A percentile compares a stretch with the other conserved stretches of the same genome.
Evolutionary conservation across 2,888 invertebrate genomes (phyloP).

Genomic region (Heliconius erato): DNA sequence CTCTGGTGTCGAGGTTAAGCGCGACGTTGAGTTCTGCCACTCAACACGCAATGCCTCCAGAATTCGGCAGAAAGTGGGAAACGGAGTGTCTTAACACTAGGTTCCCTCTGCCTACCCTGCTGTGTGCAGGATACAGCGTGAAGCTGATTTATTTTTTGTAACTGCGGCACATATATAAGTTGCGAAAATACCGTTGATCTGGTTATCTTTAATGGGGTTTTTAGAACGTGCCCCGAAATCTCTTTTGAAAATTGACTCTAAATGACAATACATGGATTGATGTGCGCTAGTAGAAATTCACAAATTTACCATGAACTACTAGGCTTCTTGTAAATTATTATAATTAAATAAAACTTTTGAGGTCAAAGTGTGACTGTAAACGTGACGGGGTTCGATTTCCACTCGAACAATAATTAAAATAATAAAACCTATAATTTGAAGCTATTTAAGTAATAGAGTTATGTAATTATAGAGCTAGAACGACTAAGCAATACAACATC

Average conservation of each 20-base stretch:
- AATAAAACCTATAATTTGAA: not conserved
- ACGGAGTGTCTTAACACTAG: too few species aligned
- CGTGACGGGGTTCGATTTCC: too few species aligned
- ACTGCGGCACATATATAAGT: conserved; percentile 74
- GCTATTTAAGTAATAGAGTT: not conserved
- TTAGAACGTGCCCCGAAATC: conserved; percentile 62
- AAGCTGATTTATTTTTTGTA: conserved; percentile 53
- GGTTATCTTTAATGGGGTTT: conserved; percentile 77
- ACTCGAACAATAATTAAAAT: too few species aligned
- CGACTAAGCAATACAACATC: conserved; percentile 21
- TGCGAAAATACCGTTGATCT: conserved; percentile 76
- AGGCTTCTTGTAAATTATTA: not conserved
- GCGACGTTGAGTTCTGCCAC: too few species aligned
- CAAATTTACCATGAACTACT: not conserved
- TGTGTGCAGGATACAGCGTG: too few species aligned
- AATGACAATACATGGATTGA: conserved; percentile 47
- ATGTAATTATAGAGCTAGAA: conserved; percentile 7
- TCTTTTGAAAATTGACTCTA: conserved; percentile 52
- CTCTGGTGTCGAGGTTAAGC: too few species aligned
- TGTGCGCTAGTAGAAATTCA: not conserved
- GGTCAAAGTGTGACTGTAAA: too few species aligned
- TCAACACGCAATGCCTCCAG: too few species aligned
- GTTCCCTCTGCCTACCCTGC: too few species aligned
- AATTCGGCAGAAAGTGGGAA: too few species aligned
- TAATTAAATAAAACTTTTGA: not conserved